Percentiles rank a stretch among this genome's conserved stretches.
phyloP scores from a whole-genome alignment of 2,888 invertebrate genomes.

The Cactoblastis cactorum region DNA sequence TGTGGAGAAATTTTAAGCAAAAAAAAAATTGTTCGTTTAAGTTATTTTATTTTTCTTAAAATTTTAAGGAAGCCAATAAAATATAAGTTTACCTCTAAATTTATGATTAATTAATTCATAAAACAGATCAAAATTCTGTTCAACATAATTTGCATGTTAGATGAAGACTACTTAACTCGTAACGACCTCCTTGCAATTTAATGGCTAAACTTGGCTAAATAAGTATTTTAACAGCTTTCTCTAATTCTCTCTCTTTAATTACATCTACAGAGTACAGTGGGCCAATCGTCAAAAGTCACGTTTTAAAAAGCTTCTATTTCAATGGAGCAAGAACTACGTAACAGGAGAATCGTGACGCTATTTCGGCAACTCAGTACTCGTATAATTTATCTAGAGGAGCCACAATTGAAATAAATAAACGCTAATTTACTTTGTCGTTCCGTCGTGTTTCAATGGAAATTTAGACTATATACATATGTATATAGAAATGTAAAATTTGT shows the following conservation, averaged over 20 bases:
- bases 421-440: not conserved
- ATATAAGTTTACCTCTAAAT: not conserved
- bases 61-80: too few relatives aligned
- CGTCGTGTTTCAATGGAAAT: not conserved
- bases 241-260: not conserved
- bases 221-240: slow-evolving; percentile 5
- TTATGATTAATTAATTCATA: not conserved
- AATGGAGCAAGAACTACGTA: not conserved
- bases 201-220: slow-evolving; percentile 4
- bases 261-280: not conserved
- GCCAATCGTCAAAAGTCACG: not conserved
- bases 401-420: not conserved
- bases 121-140: not conserved
- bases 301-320: not conserved
- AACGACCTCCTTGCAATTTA: slow-evolving; percentile 4
- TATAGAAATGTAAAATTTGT: not conserved
- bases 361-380: not conserved
- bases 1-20: too few relatives aligned
- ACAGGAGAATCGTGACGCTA: not conserved
- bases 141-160: slow-evolving; percentile 2
- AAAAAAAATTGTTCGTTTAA: too few relatives aligned
- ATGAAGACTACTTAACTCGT: slow-evolving; percentile 1
- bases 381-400: not conserved
- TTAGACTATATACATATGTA: not conserved
- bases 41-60: too few relatives aligned